phyloP scores from a whole-genome alignment of 2,113 vertebrate genomes.

The Lycaon pictus region DNA sequence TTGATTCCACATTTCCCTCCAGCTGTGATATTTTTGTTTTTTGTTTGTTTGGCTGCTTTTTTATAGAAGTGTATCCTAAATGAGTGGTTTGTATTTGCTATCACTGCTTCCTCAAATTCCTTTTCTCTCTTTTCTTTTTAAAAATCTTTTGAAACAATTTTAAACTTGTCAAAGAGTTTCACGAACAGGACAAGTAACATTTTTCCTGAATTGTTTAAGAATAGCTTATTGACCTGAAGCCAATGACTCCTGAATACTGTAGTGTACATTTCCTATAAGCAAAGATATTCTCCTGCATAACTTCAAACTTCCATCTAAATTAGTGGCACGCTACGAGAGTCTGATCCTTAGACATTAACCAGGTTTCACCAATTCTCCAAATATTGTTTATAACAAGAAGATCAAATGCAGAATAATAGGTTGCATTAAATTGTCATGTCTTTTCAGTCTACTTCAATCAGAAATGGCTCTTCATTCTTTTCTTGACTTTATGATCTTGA shows the following conservation, averaged over 20 bases:
- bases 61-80: neutral
- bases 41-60: neutral
- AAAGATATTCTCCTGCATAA: neutral
- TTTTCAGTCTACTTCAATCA: neutral
- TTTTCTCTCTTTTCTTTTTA: neutral
- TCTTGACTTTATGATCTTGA: neutral
- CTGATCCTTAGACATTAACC: neutral
- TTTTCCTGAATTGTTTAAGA: neutral
- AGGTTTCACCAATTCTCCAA: neutral
- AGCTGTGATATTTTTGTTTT: neutral
- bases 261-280: neutral
- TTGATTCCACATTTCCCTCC: neutral
- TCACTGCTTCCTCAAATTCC: neutral
- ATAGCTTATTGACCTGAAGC: neutral
- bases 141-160: neutral
- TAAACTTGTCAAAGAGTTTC: neutral
- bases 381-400: neutral
- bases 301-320: neutral
- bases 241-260: neutral
- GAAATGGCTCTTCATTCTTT: neutral
- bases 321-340: neutral
- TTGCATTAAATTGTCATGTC: too few species aligned
- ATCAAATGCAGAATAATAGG: neutral
- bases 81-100: neutral
- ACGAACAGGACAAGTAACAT: neutral